Conservation (phyloP, 2,797 vertebrate genomes). For the Emys orbicularis region DNA sequence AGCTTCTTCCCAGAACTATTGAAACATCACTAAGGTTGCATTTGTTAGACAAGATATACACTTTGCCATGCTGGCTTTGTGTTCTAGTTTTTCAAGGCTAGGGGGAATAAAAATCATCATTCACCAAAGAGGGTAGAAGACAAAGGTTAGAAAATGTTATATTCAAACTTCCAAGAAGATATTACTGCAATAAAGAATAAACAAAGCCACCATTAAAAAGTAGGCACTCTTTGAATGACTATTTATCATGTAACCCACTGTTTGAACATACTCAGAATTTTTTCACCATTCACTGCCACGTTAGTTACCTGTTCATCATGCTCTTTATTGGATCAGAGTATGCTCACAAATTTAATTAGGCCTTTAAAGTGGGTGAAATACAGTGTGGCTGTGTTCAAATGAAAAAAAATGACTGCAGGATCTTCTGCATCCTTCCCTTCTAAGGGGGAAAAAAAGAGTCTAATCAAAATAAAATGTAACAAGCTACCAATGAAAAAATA, state of each 20-base stretch:
- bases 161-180: neutral
- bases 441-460: neutral
- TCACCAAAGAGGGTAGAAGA: neutral
- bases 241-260: neutral
- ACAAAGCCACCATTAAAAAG: neutral
- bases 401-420: neutral
- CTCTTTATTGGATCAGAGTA: neutral
- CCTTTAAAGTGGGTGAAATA: neutral
- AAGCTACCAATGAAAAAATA: neutral
- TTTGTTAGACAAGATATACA: neutral
- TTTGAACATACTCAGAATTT: neutral
- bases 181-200: neutral
- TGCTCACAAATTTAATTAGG: neutral
- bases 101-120: neutral
- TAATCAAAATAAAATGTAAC: neutral
- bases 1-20: neutral
- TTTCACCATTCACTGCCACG: neutral
- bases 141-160: neutral
- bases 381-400: neutral
- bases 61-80: neutral
- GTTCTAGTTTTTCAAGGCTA: neutral
- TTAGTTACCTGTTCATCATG: neutral
- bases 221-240: neutral
- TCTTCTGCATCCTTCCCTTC: neutral
- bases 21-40: neutral